Conservation (phyloP, 92 coral and sea anemone genomes). For the Siderastrea radians region DNA sequence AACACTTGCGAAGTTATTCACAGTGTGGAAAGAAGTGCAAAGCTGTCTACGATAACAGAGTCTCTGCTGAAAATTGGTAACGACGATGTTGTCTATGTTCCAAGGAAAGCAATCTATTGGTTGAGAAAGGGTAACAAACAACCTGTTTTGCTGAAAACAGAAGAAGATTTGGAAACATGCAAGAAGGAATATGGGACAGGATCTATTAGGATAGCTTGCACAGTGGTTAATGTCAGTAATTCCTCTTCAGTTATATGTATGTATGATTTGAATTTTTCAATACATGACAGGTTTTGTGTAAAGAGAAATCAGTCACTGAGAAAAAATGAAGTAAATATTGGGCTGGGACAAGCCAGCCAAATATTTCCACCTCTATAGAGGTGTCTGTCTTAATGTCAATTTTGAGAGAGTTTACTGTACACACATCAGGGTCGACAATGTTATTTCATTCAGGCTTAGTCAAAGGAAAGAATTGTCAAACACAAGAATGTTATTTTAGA, state of each 20-base stretch:
- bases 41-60: background rate
- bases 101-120: conserved; percentile 36
- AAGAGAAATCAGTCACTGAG: no score
- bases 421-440: background rate
- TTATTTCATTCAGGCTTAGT: conserved; percentile 3
- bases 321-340: no score
- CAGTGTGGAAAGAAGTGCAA: conserved; percentile 1
- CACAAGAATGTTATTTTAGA: conserved; percentile 2
- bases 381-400: no score
- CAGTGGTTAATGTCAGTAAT: conserved; percentile 18
- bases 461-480: conserved; percentile 2
- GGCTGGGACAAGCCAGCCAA: no score
- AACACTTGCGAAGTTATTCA: conserved; percentile 22
- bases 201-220: conserved; percentile 39
- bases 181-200: conserved; percentile 39
- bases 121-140: conserved; percentile 52
- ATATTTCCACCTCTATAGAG: no score
- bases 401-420: background rate
- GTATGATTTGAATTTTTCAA: no score
- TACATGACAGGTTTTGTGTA: no score
- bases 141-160: no score
- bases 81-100: background rate
- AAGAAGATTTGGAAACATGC: conserved; percentile 45
- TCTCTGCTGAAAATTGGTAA: background rate
- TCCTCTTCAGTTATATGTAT: no score